Conservation (phyloP, 2,888 invertebrate genomes). For the Tiphia femorata region DNA sequence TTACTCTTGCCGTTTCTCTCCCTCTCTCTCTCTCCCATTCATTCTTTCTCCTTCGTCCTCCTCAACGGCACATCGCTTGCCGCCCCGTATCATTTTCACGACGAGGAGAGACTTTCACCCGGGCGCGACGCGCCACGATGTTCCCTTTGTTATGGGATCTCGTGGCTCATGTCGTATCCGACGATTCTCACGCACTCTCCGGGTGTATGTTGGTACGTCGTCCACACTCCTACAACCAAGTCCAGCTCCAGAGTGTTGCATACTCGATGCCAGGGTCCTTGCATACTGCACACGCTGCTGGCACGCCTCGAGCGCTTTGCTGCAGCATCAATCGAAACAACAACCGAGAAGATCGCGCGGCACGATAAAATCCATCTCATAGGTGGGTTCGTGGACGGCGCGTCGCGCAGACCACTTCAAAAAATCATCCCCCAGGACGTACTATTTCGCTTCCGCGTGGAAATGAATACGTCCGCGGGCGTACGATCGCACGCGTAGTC, state of each 20-base stretch:
- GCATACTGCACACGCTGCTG: no score
- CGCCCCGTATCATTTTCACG: conserved; percentile 46
- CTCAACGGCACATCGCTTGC: conserved; percentile 26
- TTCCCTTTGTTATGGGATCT: conserved; percentile 40
- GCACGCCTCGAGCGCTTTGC: no score
- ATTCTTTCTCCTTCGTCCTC: neutral
- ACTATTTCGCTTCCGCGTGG: conserved; percentile 8
- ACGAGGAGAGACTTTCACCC: conserved; percentile 50
- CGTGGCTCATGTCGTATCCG: conserved; percentile 23
- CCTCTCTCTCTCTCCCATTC: neutral
- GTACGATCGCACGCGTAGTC: neutral
- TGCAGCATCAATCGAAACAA: conserved; percentile 14
- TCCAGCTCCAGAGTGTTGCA: no score
- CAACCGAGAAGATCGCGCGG: conserved; percentile 21
- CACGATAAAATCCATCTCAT: neutral
- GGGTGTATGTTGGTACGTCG: no score
- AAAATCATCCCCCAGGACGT: neutral
- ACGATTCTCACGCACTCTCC: conserved; percentile 26
- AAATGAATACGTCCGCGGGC: neutral
- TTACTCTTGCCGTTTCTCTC: neutral
- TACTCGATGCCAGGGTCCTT: no score
- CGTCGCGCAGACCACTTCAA: neutral
- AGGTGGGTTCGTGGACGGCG: neutral
- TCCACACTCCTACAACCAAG: no score
- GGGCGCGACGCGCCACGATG: conserved; percentile 26